Evolutionary conservation across 1,140 invertebrate genomes (phyloP).

Genomic region (Drosophila sp.): DNA sequence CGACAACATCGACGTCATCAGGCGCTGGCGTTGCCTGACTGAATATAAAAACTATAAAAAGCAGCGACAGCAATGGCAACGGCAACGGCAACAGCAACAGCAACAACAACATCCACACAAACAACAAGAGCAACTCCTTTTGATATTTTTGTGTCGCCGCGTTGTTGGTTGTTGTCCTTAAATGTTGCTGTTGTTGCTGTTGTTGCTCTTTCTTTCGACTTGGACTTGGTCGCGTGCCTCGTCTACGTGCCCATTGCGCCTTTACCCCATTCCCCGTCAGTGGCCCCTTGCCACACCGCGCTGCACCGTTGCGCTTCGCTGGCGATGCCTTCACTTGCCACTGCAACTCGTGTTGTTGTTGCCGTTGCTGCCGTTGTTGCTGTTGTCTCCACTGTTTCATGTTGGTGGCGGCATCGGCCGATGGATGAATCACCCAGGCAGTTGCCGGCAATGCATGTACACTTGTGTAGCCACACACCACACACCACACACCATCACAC

Average conservation of each 20-base stretch:
- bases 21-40: constrained; percentile 52
- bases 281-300: constrained; percentile 2
- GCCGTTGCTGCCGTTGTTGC: constrained; percentile 12
- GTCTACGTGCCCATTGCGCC: constrained; percentile 30
- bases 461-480: constrained; percentile 11
- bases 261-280: too few species aligned
- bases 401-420: constrained; percentile 24
- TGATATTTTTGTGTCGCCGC: constrained; percentile 51
- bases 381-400: constrained; percentile 23
- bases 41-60: constrained; percentile 53
- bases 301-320: constrained; percentile 53
- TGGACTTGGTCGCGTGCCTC: constrained; percentile 70
- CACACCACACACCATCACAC: constrained; percentile 9
- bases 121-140: constrained; percentile 40
- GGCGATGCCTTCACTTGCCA: constrained; percentile 27
- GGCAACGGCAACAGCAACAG: neutral
- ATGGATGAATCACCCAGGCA: constrained; percentile 45
- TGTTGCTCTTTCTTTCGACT: constrained; percentile 36
- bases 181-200: constrained; percentile 17
- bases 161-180: constrained; percentile 46
- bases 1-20: constrained; percentile 60
- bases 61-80: constrained; percentile 19
- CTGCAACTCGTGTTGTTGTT: constrained; percentile 10
- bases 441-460: constrained; percentile 43
- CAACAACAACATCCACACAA: constrained; percentile 8